These are phyloP conservation scores for Guaruba guarouba DNA, from an alignment of 2,113 vertebrate species.

Conservation along the genomic window DNA sequence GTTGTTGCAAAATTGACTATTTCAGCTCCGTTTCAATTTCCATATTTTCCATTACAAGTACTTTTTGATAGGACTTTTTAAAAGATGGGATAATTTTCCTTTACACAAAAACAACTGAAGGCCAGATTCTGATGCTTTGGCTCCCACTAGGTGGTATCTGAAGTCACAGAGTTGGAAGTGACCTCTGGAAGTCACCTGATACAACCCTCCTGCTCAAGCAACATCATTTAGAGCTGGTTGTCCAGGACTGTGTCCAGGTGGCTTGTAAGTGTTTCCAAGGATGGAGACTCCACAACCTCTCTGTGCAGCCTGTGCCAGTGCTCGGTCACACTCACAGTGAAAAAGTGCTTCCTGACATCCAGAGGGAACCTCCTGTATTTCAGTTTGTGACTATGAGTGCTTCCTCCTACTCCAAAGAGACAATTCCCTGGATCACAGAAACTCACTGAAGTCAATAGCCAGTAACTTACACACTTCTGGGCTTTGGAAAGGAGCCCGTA, in stretches of 20 bases:
- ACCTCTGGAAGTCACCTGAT: neutral
- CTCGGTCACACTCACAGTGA: neutral
- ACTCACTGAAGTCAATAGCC: neutral
- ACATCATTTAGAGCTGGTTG: neutral
- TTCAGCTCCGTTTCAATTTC: conserved; percentile 28
- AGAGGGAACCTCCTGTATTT: neutral
- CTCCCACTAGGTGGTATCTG: neutral
- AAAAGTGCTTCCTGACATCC: neutral
- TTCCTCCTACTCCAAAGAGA: neutral
- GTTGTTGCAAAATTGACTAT: conserved; percentile 41
- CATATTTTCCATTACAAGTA: neutral
- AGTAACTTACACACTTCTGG: neutral
- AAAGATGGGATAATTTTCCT: neutral
- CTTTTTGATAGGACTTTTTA: neutral
- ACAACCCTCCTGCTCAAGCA: neutral
- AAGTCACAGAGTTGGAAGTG: neutral
- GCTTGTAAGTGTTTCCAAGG: neutral
- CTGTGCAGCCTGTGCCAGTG: neutral
- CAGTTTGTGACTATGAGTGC: neutral
- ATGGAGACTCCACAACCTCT: neutral
- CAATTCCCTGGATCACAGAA: neutral
- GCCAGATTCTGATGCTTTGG: neutral
- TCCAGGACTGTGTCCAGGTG: neutral
- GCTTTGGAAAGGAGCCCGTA: neutral
- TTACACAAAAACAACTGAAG: neutral